Evolutionary conservation across 2,888 invertebrate species (phyloP).

Genomic region (Dynastes grantii): DNA sequence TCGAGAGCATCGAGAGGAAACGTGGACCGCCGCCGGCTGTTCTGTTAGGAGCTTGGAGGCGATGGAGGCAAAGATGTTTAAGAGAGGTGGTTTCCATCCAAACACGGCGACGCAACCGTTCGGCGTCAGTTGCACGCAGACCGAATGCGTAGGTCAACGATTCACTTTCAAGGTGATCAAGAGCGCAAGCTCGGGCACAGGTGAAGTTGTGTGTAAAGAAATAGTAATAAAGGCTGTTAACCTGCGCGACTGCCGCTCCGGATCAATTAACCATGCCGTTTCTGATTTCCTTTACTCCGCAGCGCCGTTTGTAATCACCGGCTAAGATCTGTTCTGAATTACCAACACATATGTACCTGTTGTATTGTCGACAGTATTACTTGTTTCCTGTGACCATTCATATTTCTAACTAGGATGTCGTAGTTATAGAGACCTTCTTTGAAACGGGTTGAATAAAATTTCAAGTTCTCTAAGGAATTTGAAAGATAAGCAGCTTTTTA

Average conservation of each 20-base stretch:
- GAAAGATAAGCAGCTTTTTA: no score
- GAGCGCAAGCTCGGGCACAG: slow-evolving; percentile 57
- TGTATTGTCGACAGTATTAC: no score
- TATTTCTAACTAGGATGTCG: no score
- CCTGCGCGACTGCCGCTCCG: slow-evolving; percentile 50
- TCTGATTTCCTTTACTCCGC: slow-evolving; percentile 36
- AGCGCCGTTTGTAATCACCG: slow-evolving; percentile 9
- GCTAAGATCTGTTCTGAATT: neutral
- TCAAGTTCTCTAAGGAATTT: no score
- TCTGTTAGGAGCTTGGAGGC: neutral
- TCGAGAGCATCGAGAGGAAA: slow-evolving; percentile 37
- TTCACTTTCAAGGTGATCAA: slow-evolving; percentile 57
- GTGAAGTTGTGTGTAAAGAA: slow-evolving; percentile 56
- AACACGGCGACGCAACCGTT: slow-evolving; percentile 14
- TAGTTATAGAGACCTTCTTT: no score
- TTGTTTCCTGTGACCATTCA: no score
- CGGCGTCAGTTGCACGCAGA: slow-evolving; percentile 45
- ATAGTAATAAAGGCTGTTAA: slow-evolving; percentile 56
- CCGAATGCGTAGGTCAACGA: slow-evolving; percentile 57
- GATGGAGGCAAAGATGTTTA: neutral
- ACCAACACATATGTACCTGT: neutral
- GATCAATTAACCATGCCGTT: slow-evolving; percentile 52
- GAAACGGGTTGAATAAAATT: no score
- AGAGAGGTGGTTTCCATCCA: no score
- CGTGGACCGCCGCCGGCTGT: slow-evolving; percentile 10